Base-by-base conservation (phyloP, 1,140 invertebrate species). In the Sinonovacula constricta region DNA sequence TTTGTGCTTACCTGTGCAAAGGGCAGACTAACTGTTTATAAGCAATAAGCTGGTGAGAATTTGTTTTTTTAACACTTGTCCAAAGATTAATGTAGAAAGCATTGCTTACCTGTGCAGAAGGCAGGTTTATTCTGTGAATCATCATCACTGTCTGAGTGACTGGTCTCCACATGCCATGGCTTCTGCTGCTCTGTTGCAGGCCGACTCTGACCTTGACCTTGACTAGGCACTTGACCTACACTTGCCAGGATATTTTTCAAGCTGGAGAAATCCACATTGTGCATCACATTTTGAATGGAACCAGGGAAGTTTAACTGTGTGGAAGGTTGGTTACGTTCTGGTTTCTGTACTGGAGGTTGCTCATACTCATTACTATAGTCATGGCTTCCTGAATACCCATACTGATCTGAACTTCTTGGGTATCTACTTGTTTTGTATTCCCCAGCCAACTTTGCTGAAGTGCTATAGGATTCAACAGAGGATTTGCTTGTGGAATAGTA, bases 231-330 rank as follows among this genome's bases (percentile, higher is more conserved):
- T 14, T 67, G 49, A 24, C 51, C 18, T 15, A 76, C 62, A 56
- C 12, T 57, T 22, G 72, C 62, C 1, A 76, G 53, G 49, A 76
- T 76, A 22, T 66, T 76, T 53, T 76, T 76, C 26, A 76, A 49
- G 59, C 67, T 67, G 18, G 63, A 66, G 18, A 76, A 67, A 57
- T 76, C 72, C 24, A 76, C 33, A 22, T 65, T 65, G 24, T 57
- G 72, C 62, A 76, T 76, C 28, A 76, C 36, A 15, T 45, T 76
- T 12, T 76, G 71, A 53, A 74, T 45, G 39, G 39, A 45, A 45
- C 39, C 39, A 10, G 39, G 39, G 39, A 10, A 45, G n/a, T n/a
- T n/a, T n/a, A n/a, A n/a, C 7, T 45, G 39, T 7, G 18, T 45
- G 39, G 39, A 45, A 45, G 7, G 7, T 45, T 7, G 39, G 39